Base-by-base conservation (phyloP, 2,888 invertebrate species). In the Chrysolina americana region DNA sequence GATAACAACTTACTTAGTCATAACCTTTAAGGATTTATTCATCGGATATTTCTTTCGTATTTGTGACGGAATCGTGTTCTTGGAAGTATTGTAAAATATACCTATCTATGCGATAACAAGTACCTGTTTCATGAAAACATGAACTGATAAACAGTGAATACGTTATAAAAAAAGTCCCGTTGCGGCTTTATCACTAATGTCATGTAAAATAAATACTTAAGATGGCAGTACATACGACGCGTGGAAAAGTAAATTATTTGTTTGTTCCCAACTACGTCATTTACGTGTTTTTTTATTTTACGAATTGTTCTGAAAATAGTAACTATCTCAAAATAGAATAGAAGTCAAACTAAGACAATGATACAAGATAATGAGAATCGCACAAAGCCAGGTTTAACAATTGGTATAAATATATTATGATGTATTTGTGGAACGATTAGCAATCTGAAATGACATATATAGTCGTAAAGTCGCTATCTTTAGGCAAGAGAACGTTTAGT, bases 401-500 rank as follows among this genome's bases (percentile, higher is more conserved):
- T 36, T 28, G 59, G 17, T 59, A 36, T 28, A 59, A 59, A 36
- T 36, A 59, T n/a, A 19, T 19, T 17, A 36, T 8, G 59, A 59
- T 28, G 23, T 59, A 59, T 59, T 59, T 59, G 36, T 28, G 10
- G 2, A 59, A 9, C 9, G 36, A 59, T 59, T 28, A 59, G 13
- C 9, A 15, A 3, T 59, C 36, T 59, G 0, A 36, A 59, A n/a
- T 1, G 28, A 59, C 59, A 28, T 28, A 28, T 59, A 59, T 59
- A 21, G 53, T 21, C 44, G 50, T 50, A 10, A 15, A n/a, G 15
- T 5, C 59, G 59, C 59, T 59, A 59, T 59, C 59, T 59, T 59
- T 59, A 59, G 59, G 19, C n/a, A 59, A 59, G 13, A 1, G 4
- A 5, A 28, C 4, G 28, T 28, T 28, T n/a, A 15, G 28, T 8